phyloP scores from a whole-genome alignment of 2,888 invertebrate species.

The Drosophila mulleri region DNA sequence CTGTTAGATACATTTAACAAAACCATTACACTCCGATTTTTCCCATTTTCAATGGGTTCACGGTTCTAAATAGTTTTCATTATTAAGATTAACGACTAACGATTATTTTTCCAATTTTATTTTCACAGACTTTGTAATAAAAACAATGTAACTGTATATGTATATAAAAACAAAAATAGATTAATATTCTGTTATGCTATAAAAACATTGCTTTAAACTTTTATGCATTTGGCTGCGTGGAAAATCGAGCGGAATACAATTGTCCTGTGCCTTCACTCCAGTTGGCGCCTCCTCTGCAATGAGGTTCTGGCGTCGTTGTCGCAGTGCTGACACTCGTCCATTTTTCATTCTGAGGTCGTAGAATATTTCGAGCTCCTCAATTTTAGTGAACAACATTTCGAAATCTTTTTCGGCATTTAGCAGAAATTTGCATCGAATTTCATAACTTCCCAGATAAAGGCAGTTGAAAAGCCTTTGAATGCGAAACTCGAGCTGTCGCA shows the following conservation, averaged over 20 bases:
- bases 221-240: conserved; percentile 72
- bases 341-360: conserved; percentile 78
- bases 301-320: conserved; percentile 31
- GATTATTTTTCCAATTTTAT: too few species aligned
- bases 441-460: conserved; percentile 70
- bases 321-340: conserved; percentile 49
- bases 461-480: conserved; percentile 82
- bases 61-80: too few species aligned
- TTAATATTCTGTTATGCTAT: conserved; percentile 42
- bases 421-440: conserved; percentile 79
- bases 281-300: conserved; percentile 3
- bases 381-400: conserved; percentile 67
- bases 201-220: conserved; percentile 70
- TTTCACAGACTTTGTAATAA: background rate
- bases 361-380: conserved; percentile 81
- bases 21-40: too few species aligned
- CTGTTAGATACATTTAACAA: too few species aligned
- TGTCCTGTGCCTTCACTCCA: background rate
- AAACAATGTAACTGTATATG: background rate
- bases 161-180: background rate
- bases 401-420: conserved; percentile 78
- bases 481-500: conserved; percentile 81
- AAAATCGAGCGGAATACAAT: conserved; percentile 77
- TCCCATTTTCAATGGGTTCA: too few species aligned
- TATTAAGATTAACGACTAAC: too few species aligned